These are phyloP conservation scores for Saxicola maurus DNA, from an alignment of 2,797 vertebrate genomes.

Conservation along the genomic window DNA sequence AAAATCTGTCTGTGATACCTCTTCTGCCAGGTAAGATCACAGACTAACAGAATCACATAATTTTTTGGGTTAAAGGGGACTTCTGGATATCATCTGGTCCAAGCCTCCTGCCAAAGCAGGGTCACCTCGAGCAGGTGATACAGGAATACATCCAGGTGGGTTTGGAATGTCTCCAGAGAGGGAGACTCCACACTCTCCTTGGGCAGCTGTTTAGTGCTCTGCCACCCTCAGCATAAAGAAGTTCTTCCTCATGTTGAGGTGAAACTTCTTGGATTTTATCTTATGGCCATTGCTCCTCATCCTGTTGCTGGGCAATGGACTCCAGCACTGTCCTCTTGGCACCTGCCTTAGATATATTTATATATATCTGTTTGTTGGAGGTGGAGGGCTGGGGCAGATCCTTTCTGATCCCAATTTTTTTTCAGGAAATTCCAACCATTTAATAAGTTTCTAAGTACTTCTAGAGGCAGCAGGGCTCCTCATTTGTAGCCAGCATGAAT, in stretches of 20 bases:
- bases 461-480: neutral
- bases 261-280: neutral
- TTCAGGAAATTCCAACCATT: neutral
- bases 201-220: neutral
- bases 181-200: fast-evolving
- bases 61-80: neutral
- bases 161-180: neutral
- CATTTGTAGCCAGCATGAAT: neutral
- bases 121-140: neutral
- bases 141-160: neutral
- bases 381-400: neutral
- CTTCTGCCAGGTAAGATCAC: neutral
- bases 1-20: neutral
- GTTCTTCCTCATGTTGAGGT: neutral
- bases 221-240: too few relatives aligned
- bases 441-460: neutral
- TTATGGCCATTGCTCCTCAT: neutral
- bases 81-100: neutral
- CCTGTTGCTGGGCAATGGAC: neutral
- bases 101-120: neutral
- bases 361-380: neutral
- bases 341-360: neutral
- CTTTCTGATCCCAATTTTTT: neutral
- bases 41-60: neutral
- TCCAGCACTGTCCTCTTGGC: neutral